phyloP scores from a whole-genome alignment of 2,888 invertebrate species.

The Marronus borbonicus region DNA sequence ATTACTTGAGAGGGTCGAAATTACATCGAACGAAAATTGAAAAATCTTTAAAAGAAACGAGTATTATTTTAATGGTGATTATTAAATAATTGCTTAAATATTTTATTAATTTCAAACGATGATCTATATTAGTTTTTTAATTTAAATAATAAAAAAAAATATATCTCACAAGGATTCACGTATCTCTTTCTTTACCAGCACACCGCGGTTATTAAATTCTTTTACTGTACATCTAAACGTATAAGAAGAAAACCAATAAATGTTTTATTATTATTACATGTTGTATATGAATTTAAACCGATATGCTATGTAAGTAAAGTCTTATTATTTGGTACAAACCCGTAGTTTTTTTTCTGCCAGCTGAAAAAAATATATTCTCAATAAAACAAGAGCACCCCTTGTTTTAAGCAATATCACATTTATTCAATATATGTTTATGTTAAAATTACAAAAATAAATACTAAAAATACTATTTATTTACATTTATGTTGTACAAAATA shows the following conservation, averaged over 20 bases:
- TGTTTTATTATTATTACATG: conserved; percentile 15
- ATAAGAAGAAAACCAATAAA: conserved; percentile 5
- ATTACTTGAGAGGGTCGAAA: no score
- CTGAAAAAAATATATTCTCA: no score
- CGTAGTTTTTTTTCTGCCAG: conserved; percentile 12
- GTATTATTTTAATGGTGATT: no score
- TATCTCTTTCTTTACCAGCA: no score
- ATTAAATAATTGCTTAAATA: no score
- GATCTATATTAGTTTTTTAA: no score
- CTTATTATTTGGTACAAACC: conserved; percentile 48
- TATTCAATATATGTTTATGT: neutral
- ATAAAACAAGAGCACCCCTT: neutral
- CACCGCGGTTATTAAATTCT: no score
- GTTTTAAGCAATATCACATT: conserved; percentile 1
- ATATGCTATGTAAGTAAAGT: conserved; percentile 48
- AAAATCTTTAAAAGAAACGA: no score
- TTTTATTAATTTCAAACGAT: no score
- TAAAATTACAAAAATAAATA: conserved; percentile 36
- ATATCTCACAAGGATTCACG: no score
- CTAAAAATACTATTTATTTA: conserved; percentile 1
- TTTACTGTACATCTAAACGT: conserved; percentile 10
- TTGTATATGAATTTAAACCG: conserved; percentile 49
- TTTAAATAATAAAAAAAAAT: no score
- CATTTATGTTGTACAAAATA: conserved; percentile 16
- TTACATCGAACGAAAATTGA: no score